These are phyloP conservation scores for Daubentonia madagascariensis DNA, from an alignment of 2,113 vertebrate species.

Conservation along the genomic window DNA sequence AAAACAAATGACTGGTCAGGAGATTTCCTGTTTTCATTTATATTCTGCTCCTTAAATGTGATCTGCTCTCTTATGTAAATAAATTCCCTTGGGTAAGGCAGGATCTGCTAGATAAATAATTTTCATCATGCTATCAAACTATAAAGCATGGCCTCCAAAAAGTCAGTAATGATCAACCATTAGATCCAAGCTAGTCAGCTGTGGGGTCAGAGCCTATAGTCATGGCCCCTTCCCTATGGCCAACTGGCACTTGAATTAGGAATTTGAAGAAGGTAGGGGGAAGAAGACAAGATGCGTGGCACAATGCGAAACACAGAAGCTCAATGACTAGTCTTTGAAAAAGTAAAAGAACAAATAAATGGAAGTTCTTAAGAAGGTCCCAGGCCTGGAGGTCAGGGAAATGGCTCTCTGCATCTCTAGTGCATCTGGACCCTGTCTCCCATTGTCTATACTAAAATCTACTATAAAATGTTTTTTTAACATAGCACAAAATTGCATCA, in stretches of 20 bases:
- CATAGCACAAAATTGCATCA: neutral
- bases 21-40: conserved; percentile 56
- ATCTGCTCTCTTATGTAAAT: conserved; percentile 20
- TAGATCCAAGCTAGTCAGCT: neutral
- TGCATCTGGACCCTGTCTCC: neutral
- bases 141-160: neutral
- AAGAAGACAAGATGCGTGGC: neutral
- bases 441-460: neutral
- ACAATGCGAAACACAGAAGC: neutral
- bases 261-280: neutral
- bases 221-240: neutral
- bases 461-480: neutral
- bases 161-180: neutral
- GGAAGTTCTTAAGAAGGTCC: neutral
- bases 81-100: neutral
- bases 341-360: neutral
- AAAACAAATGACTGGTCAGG: conserved; percentile 24
- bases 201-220: neutral
- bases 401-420: neutral
- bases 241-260: neutral
- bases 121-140: neutral
- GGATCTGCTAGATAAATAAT: neutral
- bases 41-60: conserved; percentile 22
- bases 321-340: neutral
- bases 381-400: neutral